A percentile compares a stretch with the other conserved stretches of the same genome.
Evolutionary conservation across 2,888 invertebrate species (phyloP).

Genomic region (Netelia inedita): DNA sequence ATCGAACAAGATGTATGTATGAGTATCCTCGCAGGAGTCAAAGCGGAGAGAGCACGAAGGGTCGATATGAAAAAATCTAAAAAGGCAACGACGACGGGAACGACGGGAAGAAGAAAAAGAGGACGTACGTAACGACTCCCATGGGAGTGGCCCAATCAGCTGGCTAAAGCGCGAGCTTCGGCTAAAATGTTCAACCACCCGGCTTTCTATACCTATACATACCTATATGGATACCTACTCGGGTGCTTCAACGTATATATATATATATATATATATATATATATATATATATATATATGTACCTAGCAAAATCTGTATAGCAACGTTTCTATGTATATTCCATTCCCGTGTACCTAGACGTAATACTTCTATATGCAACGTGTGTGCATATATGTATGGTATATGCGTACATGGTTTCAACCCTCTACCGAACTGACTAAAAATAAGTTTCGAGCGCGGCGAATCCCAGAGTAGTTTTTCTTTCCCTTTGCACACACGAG

Average conservation of each 20-base stretch:
- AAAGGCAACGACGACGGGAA: conserved; percentile 55
- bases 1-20: conserved; percentile 32
- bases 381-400: not conserved
- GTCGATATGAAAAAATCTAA: conserved; percentile 47
- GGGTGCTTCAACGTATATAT: not conserved
- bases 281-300: too few species aligned
- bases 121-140: conserved; percentile 80
- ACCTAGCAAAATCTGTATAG: conserved; percentile 22
- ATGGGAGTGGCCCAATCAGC: conserved; percentile 82
- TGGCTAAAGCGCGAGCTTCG: conserved; percentile 72
- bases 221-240: conserved; percentile 1
- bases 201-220: conserved; percentile 38
- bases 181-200: conserved; percentile 75
- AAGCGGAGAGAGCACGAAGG: conserved; percentile 27
- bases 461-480: conserved; percentile 16
- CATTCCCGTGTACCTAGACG: not conserved
- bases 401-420: not conserved
- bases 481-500: not conserved
- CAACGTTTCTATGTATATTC: not conserved
- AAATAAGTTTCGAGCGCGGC: conserved; percentile 42
- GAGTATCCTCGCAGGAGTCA: conserved; percentile 7
- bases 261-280: too few species aligned
- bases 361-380: not conserved
- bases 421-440: conserved; percentile 27
- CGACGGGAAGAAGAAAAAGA: conserved; percentile 54